Percentiles rank a stretch among this genome's conserved stretches.
phyloP scores from a whole-genome alignment of 1,140 invertebrate genomes.

The Paralvinella palmiformis region DNA sequence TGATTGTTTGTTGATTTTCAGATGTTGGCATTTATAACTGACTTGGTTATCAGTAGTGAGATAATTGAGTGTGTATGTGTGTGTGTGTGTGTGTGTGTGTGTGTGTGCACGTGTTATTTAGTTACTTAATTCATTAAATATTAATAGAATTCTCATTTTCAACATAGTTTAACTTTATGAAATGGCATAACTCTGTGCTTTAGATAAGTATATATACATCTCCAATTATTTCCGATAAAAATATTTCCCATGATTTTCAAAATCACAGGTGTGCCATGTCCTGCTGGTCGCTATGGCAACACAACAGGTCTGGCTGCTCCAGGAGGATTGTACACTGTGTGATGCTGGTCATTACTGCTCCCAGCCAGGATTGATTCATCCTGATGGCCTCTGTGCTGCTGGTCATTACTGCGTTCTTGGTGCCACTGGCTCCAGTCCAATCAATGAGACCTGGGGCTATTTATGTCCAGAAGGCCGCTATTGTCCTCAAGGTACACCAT shows the following conservation, averaged over 20 bases:
- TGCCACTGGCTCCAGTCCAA: conserved; percentile 32
- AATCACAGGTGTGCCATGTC: conserved; percentile 34
- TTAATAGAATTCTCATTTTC: not conserved
- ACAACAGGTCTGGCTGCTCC: conserved; percentile 29
- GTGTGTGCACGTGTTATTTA: too few species aligned
- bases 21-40: too few species aligned
- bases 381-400: conserved; percentile 28
- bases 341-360: conserved; percentile 32
- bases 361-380: not conserved
- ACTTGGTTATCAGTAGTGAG: too few species aligned
- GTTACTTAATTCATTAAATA: too few species aligned
- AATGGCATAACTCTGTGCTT: not conserved
- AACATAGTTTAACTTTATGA: not conserved
- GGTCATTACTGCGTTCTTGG: conserved; percentile 39
- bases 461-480: conserved; percentile 39
- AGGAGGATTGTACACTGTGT: conserved; percentile 22
- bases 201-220: not conserved
- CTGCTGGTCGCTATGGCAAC: conserved; percentile 28
- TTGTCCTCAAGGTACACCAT: conserved; percentile 36
- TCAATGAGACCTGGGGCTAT: conserved; percentile 33
- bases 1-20: too few species aligned
- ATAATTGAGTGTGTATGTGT: too few species aligned
- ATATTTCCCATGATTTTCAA: too few species aligned
- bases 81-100: too few species aligned
- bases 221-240: too few species aligned